Base-by-base conservation (phyloP, 2,888 invertebrate genomes). In the Phalangium opilio region DNA sequence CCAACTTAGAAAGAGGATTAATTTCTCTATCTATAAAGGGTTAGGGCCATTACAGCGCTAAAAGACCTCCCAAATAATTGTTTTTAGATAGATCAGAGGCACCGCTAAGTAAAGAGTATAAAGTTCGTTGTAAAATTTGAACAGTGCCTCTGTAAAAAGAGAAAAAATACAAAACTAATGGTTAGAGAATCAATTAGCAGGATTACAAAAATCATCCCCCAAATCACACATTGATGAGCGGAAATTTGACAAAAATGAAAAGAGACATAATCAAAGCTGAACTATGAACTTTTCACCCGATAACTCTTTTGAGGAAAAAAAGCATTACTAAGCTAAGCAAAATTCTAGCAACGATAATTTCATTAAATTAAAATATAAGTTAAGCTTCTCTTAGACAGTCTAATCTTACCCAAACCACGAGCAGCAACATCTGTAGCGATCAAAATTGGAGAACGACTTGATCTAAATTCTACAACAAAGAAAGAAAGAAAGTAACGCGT, bases 391-490 rank as follows among this genome's bases (percentile, higher is more conserved):
- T 38, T 17, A 14, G 15, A 18, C 18, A 38, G n/a, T 21, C 7
- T 40, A 17, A 11, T 76, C 81, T 70, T 75, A 89, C 89, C 85
- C 58, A 86, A 68, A 49, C 86, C 86, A 59, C 86, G 75, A 1
- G 93, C 90, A 42, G 93, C 93, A 19, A 93, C 93, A 71, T 95
- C 93, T 11, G 93, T 93, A 1, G 93, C 93, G 45, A 95, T 83
- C 55, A 93, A 70, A 59, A 93, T 86, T 47, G 84, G 81, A 1
- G 80, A 78, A 60, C 77, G 79, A 21, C 89, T 86, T 59, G 70
- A 75, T 55, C 84, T 78, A 67, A 93, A 93, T 64, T 85, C 72
- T 70, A 60, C 42, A 61, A 57, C 42, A 53, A 48, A 39, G 48
- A 34, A 42, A 42, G 41, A 15, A 8, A 32, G n/a, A n/a, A n/a